Evolutionary conservation across 2,888 invertebrate species (phyloP).

Genomic region (Zygothrica quintamaculata): DNA sequence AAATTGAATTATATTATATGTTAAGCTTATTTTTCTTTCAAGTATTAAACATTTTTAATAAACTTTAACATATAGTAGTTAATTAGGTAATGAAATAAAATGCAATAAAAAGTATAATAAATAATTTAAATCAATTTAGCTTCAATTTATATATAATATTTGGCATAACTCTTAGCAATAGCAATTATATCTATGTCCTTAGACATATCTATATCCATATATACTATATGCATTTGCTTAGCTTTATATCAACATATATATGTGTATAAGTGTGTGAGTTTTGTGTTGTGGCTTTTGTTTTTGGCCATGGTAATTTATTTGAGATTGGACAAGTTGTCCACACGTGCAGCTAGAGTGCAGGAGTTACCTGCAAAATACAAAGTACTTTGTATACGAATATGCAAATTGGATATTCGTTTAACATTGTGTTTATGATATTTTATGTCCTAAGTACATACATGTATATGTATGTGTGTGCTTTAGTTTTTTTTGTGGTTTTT

Average conservation of each 20-base stretch:
- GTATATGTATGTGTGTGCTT: constrained; percentile 2
- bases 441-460: constrained; percentile 24
- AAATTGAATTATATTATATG: too few species aligned
- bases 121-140: too few species aligned
- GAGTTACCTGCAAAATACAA: constrained; percentile 39
- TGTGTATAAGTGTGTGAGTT: neutral
- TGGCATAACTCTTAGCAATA: neutral
- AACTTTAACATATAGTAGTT: too few species aligned
- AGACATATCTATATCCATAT: too few species aligned
- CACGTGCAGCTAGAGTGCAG: constrained; percentile 7
- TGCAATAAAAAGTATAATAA: too few species aligned
- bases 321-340: constrained; percentile 22
- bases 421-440: constrained; percentile 54
- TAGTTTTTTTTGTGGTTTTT: neutral
- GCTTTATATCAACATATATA: neutral
- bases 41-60: too few species aligned
- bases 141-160: too few species aligned
- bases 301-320: constrained; percentile 28
- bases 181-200: neutral
- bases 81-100: too few species aligned
- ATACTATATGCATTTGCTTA: too few species aligned
- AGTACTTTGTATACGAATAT: constrained; percentile 37
- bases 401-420: constrained; percentile 55
- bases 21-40: too few species aligned
- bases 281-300: constrained; percentile 16